Percentiles rank a stretch among this genome's conserved stretches.
These are phyloP conservation scores for Ericerus pela DNA, from an alignment of 1,140 invertebrate species.

Conservation along the genomic window DNA sequence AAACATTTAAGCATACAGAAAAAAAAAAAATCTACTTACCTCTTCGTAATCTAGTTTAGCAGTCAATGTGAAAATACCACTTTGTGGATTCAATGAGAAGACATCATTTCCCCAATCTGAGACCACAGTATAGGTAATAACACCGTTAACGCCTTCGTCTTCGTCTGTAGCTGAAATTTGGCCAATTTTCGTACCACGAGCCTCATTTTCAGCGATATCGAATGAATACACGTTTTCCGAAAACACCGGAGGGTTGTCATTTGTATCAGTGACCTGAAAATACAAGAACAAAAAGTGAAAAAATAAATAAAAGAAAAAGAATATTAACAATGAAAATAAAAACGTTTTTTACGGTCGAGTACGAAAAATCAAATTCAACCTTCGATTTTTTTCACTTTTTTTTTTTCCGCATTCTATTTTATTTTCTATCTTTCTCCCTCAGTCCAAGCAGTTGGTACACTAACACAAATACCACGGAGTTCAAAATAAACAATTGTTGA, in stretches of 20 bases:
- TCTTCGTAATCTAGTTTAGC: constrained; percentile 83
- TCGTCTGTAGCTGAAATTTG: constrained; percentile 64
- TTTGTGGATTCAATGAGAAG: constrained; percentile 79
- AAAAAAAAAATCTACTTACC: constrained; percentile 36
- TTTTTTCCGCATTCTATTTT: too few species aligned
- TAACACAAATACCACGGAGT: too few species aligned
- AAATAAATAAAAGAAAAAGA: neutral
- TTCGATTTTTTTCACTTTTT: too few species aligned
- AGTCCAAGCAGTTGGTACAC: too few species aligned
- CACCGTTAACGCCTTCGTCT: constrained; percentile 72
- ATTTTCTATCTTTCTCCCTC: too few species aligned
- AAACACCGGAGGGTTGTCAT: constrained; percentile 87
- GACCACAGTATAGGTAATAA: constrained; percentile 72
- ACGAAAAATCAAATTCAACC: too few species aligned
- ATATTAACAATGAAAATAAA: too few species aligned
- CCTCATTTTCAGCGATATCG: constrained; percentile 71
- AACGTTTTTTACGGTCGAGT: too few species aligned
- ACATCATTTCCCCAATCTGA: constrained; percentile 89
- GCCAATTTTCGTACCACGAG: constrained; percentile 63
- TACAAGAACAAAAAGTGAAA: constrained; percentile 18
- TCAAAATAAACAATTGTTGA: too few species aligned
- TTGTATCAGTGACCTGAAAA: constrained; percentile 72
- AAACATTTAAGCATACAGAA: too few species aligned
- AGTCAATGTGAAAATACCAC: constrained; percentile 75
- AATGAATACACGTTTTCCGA: constrained; percentile 70